Evolutionary conservation across 1,140 invertebrate species (phyloP), one percentile per base, ranked within the genome.

Genomic region (Diorhabda sublineata): DNA sequence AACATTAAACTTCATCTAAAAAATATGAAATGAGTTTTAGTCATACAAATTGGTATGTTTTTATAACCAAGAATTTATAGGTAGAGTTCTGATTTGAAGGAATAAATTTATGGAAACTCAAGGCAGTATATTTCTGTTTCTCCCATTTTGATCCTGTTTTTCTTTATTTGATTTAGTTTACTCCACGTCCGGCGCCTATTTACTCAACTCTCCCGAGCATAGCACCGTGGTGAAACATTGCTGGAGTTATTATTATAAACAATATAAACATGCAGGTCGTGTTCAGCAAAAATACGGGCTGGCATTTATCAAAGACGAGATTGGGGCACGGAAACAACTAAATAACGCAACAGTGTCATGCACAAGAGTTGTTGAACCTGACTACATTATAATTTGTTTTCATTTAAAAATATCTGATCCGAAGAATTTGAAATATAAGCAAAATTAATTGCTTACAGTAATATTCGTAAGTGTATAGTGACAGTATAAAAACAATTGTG

Each of bases 251-350:
- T 68, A 68, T 68, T 69, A 69, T 69, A 69, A 69, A 69, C 68
- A 69, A 69, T 69, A 69, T 64, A 69, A 69, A 69, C 64, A 69
- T 69, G 63, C 68, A 63, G 62, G 68, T 64, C 62, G 61, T 61
- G 62, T 64, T 65, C 64, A 52, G 45, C 64, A 61, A 69, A 69
- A 69, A 60, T 64, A 63, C 68, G 62, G 58, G 60, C 26, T 26
- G 45, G 52, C 52, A 64, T 69, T 69, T 58, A 64, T 64, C 61
- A 64, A 63, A 69, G 47, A 61, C 64, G 63, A 64, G 63, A 44
- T n/a, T 45, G 45, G 42, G 43, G 61, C n/a, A 44, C 61, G 61
- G 61, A 62, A 62, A 62, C 42, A 11, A n/a, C 42, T 44, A 45
- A 62, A 62, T 62, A 44, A 62, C n/a, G 43, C 61, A 7, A 6